Evolutionary conservation across 2,888 invertebrate species (phyloP).

Genomic region (Drosophila eohydei): DNA sequence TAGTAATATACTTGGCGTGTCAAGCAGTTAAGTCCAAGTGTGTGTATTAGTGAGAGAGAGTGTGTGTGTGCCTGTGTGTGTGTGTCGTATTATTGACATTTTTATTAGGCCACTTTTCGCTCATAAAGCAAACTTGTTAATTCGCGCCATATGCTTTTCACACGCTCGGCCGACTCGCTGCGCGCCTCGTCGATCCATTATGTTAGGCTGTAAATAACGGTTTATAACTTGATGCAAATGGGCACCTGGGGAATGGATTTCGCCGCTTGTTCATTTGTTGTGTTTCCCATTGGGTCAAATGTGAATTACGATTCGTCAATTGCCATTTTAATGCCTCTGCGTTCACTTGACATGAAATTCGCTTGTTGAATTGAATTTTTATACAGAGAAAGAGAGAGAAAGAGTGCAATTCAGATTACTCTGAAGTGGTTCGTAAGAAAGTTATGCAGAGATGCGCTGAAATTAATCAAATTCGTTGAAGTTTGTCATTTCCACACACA

Average conservation of each 20-base stretch:
- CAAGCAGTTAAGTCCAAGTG: constrained; percentile 15
- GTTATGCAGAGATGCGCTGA: neutral
- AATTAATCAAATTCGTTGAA: neutral
- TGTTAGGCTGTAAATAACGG: constrained; percentile 25
- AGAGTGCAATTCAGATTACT: neutral
- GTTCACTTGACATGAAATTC: constrained; percentile 17
- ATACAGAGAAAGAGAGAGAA: no score
- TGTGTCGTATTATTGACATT: constrained; percentile 65
- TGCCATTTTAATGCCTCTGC: constrained; percentile 27
- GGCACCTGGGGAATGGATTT: constrained; percentile 39
- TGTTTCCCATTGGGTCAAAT: constrained; percentile 8
- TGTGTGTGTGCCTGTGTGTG: constrained; percentile 11
- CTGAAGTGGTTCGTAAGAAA: neutral
- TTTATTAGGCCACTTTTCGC: constrained; percentile 64
- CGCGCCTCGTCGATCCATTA: neutral
- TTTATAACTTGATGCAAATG: constrained; percentile 38
- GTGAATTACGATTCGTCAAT: constrained; percentile 40
- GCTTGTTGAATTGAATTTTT: neutral
- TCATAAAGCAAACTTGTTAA: constrained; percentile 69
- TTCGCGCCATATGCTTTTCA: constrained; percentile 59
- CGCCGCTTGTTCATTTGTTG: constrained; percentile 6
- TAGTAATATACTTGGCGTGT: constrained; percentile 53
- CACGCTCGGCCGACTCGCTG: constrained; percentile 6
- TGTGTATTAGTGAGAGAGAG: constrained; percentile 1
- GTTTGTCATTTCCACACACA: neutral